Evolutionary conservation across 1,140 invertebrate species (phyloP).

Genomic region (Leptestheria dahalacensis): DNA sequence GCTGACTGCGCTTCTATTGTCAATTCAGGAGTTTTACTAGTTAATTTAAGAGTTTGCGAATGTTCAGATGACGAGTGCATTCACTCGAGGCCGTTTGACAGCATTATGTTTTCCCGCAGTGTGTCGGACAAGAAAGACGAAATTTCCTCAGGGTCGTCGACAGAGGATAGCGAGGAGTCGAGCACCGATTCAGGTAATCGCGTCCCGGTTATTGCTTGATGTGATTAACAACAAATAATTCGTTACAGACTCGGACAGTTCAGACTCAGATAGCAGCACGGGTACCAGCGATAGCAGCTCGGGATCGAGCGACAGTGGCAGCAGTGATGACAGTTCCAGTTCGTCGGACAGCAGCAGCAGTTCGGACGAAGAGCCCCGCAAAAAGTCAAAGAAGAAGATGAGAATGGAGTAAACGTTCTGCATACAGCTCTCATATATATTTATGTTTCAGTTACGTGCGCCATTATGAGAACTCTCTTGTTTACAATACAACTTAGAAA

Average conservation of each 20-base stretch:
- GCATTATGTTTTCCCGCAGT: neutral
- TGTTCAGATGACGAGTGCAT: neutral
- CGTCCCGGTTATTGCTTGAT: neutral
- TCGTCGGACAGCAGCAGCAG: neutral
- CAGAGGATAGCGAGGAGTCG: constrained; percentile 9
- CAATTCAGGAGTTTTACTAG: neutral
- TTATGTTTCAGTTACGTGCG: too few species aligned
- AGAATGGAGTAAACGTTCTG: neutral
- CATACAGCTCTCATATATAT: too few species aligned
- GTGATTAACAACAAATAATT: neutral
- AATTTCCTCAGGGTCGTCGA: constrained; percentile 4
- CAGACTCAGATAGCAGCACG: constrained; percentile 10
- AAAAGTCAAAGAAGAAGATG: neutral
- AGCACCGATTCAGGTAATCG: constrained; percentile 6
- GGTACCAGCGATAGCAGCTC: constrained; percentile 1
- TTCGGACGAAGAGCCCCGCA: neutral
- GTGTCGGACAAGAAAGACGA: neutral
- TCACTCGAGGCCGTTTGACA: neutral
- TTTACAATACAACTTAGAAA: too few species aligned
- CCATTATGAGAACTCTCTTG: too few species aligned
- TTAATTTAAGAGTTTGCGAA: neutral
- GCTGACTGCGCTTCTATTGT: neutral
- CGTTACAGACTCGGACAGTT: neutral
- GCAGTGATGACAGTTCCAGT: neutral
- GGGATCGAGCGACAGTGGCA: neutral